Percentiles rank a stretch among this genome's conserved stretches.
These are phyloP conservation scores for Camelus bactrianus DNA, from an alignment of 2,113 vertebrate species.

Conservation along the genomic window DNA sequence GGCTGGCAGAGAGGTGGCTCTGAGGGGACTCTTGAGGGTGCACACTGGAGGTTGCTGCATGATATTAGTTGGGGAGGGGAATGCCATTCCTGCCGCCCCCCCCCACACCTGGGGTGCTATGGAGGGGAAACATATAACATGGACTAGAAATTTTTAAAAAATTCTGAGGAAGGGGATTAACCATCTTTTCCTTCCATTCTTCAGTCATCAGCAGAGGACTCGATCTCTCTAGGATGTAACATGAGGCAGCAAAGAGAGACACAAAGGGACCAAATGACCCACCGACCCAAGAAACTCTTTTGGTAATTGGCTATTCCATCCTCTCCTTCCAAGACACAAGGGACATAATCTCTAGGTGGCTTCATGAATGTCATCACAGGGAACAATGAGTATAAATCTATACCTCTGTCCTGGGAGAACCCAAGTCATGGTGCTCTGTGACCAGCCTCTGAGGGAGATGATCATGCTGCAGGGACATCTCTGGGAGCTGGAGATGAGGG, in stretches of 20 bases:
- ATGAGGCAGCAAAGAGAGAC: neutral
- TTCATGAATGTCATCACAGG: neutral
- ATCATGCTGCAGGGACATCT: neutral
- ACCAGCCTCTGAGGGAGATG: neutral
- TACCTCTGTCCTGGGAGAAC: neutral
- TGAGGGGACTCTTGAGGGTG: neutral
- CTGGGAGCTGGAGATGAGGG: neutral
- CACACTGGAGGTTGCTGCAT: fast-evolving
- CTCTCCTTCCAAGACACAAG: slow-evolving; percentile 8
- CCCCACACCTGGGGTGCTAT: neutral
- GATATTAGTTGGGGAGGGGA: neutral
- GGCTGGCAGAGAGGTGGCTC: neutral
- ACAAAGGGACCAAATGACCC: too few relatives aligned
- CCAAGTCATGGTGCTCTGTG: neutral
- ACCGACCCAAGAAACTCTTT: neutral
- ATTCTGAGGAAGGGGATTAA: neutral
- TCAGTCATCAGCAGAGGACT: neutral
- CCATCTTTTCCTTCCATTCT: neutral
- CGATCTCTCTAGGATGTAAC: neutral
- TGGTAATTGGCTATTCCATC: neutral
- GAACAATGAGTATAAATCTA: neutral
- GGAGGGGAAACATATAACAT: neutral
- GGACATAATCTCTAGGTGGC: too few relatives aligned
- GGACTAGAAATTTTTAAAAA: neutral
- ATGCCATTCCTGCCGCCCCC: neutral